A percentile compares a stretch with the other conserved stretches of the same genome.
These are phyloP conservation scores for Eucidaris tribuloides DNA, from an alignment of 35 echinoderm and acorn worm species.

Conservation along the genomic window DNA sequence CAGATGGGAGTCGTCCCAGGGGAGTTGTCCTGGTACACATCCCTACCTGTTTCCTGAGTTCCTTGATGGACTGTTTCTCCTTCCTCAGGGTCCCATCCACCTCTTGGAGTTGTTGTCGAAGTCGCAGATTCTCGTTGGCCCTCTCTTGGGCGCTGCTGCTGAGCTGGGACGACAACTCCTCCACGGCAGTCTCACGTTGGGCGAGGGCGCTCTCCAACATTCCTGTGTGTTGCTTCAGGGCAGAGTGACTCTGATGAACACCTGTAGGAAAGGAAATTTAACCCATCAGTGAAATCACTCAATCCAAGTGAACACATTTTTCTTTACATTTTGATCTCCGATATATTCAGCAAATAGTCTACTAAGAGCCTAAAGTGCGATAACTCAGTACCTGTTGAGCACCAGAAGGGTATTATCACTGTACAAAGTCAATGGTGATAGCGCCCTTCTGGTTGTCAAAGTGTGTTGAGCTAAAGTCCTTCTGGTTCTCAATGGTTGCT, in stretches of 20 bases:
- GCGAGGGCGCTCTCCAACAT: conserved; percentile 86
- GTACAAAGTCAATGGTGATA: too few relatives aligned
- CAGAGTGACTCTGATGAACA: conserved; percentile 93
- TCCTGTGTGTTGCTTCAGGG: conserved; percentile 82
- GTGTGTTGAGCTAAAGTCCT: too few relatives aligned
- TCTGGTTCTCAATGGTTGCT: too few relatives aligned
- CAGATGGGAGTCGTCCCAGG: too few relatives aligned
- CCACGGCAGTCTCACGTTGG: conserved; percentile 64
- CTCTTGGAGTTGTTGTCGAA: conserved; percentile 45
- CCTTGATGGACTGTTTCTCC: conserved; percentile 63
- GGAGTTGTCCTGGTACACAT: too few relatives aligned
- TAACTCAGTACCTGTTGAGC: too few relatives aligned
- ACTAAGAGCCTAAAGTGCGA: background rate
- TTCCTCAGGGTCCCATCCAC: conserved; percentile 43
- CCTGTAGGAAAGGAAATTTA: conserved; percentile 22
- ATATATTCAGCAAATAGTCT: background rate
- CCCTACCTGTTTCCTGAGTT: conserved; percentile 79
- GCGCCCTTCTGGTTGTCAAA: too few relatives aligned
- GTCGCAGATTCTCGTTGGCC: conserved; percentile 66
- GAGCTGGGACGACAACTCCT: conserved; percentile 66
- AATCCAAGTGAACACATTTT: too few relatives aligned
- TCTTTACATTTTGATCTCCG: too few relatives aligned
- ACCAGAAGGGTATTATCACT: too few relatives aligned
- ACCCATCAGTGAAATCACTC: too few relatives aligned
- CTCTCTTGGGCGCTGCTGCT: conserved; percentile 59